phyloP scores from a whole-genome alignment of 1,140 invertebrate species.

The Halyomorpha halys region DNA sequence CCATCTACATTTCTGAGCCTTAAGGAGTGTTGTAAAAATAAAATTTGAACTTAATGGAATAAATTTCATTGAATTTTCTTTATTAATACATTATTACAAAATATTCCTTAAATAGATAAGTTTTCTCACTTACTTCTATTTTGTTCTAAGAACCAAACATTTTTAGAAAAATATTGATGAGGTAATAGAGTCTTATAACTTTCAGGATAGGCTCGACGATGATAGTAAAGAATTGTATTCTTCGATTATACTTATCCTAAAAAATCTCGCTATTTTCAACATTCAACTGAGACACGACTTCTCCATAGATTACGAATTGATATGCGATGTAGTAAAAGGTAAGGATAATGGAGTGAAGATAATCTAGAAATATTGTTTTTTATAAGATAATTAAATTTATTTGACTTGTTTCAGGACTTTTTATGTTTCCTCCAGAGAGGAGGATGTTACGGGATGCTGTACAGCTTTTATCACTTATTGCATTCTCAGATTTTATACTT shows the following conservation, averaged over 20 bases:
- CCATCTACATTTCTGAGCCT: too few relatives aligned
- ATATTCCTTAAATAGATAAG: too few relatives aligned
- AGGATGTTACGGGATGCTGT: constrained; percentile 38
- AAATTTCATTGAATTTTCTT: too few relatives aligned
- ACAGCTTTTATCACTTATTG: constrained; percentile 39
- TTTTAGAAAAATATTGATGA: too few relatives aligned
- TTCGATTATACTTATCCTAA: constrained; percentile 23
- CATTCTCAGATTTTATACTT: constrained; percentile 40
- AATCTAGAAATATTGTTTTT: not conserved
- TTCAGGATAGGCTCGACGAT: constrained; percentile 22
- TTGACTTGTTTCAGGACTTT: constrained; percentile 37
- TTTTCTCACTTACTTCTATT: too few relatives aligned
- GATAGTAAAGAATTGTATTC: constrained; percentile 12
- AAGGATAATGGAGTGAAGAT: not conserved
- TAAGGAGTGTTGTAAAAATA: too few relatives aligned
- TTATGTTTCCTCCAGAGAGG: constrained; percentile 45
- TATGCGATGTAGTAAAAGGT: constrained; percentile 25
- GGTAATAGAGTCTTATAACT: constrained; percentile 28
- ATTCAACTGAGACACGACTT: constrained; percentile 25
- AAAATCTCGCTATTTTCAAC: constrained; percentile 25
- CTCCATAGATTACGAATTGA: constrained; percentile 18
- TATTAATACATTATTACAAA: too few relatives aligned
- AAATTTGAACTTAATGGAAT: too few relatives aligned
- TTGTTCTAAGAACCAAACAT: too few relatives aligned
- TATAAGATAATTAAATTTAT: not conserved